phyloP scores from a whole-genome alignment of 2,113 vertebrate species.

The Panthera uncia region DNA sequence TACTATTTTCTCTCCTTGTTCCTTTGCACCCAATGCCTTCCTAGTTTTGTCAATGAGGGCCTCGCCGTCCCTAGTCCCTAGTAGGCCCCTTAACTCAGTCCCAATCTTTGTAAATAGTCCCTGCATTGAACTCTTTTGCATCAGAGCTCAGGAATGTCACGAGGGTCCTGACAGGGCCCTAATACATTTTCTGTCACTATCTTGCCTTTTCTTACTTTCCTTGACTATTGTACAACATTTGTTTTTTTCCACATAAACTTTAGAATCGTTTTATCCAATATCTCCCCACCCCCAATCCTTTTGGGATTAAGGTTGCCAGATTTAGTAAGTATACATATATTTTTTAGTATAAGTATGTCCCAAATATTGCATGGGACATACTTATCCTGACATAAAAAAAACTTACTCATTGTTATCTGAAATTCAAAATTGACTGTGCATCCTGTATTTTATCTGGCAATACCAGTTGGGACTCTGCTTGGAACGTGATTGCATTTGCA shows the following conservation, averaged over 20 bases:
- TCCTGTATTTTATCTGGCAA: background rate
- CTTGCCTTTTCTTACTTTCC: background rate
- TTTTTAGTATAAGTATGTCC: background rate
- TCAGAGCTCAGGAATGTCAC: background rate
- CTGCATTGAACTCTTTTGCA: background rate
- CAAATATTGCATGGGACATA: background rate
- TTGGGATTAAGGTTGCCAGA: background rate
- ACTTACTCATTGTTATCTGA: background rate
- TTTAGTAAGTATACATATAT: background rate
- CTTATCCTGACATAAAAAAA: background rate
- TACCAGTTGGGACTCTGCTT: background rate
- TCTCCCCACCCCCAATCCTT: background rate
- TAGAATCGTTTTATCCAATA: background rate
- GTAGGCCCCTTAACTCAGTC: background rate
- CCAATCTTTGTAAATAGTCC: background rate
- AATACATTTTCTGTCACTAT: background rate
- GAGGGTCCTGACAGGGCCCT: background rate
- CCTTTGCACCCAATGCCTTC: background rate
- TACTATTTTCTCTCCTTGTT: background rate
- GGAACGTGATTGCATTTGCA: slow-evolving; percentile 37
- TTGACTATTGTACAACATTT: background rate
- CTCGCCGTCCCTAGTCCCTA: background rate
- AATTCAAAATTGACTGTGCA: background rate
- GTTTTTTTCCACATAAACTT: background rate
- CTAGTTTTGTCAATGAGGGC: background rate